These are phyloP conservation scores for Diachrysia chrysitis DNA, from an alignment of 2,888 invertebrate genomes.

Conservation along the genomic window DNA sequence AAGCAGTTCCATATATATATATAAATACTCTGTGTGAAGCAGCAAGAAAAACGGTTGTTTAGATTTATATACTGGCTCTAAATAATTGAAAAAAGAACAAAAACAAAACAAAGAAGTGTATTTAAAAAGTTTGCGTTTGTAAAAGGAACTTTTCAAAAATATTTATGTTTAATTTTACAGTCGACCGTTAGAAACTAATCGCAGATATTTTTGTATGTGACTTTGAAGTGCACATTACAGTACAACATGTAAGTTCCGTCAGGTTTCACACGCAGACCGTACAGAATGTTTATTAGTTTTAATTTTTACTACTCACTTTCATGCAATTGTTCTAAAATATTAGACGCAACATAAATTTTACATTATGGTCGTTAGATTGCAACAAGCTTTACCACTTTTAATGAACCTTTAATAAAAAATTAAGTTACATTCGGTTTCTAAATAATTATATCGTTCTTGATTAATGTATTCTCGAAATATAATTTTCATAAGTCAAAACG, in stretches of 20 bases:
- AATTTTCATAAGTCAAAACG: neutral
- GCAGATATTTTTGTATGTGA: constrained; percentile 19
- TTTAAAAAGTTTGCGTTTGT: neutral
- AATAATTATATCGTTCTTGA: neutral
- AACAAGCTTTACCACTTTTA: neutral
- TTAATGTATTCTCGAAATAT: neutral
- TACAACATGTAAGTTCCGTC: constrained; percentile 54
- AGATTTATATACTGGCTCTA: neutral
- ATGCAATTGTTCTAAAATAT: constrained; percentile 43
- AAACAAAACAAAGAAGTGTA: neutral
- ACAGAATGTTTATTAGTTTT: constrained; percentile 51
- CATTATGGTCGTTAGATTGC: neutral
- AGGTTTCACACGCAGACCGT: constrained; percentile 48
- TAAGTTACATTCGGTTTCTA: neutral
- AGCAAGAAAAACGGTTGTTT: neutral
- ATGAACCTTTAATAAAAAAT: neutral
- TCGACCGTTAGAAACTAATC: constrained; percentile 17
- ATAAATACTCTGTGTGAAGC: too few species aligned
- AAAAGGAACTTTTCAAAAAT: constrained; percentile 6
- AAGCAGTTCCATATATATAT: fast-evolving
- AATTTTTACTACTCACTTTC: constrained; percentile 51
- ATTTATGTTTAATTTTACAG: constrained; percentile 19
- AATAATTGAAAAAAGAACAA: neutral
- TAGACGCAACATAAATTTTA: constrained; percentile 10
- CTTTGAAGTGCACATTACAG: constrained; percentile 46